Percentiles rank a stretch among this genome's conserved stretches.
Conservation (phyloP, 2,888 invertebrate species). For the Callinectes sapidus region DNA sequence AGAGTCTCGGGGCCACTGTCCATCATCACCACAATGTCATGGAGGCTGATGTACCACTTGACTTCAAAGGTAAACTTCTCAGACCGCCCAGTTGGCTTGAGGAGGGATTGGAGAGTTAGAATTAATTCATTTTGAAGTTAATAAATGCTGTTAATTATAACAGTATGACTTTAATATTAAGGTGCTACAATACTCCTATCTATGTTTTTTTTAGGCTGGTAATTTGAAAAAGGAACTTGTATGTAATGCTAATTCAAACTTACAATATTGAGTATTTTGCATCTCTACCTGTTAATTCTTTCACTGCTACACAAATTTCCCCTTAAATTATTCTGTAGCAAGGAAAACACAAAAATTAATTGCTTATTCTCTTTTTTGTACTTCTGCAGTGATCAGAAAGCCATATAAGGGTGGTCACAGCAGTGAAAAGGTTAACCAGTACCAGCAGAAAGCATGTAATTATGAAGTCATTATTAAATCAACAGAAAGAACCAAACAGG, state of each 20-base stretch:
- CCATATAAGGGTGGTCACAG: no score
- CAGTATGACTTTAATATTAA: neutral
- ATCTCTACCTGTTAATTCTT: no score
- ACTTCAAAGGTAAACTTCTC: slow-evolving; percentile 94
- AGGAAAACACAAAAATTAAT: no score
- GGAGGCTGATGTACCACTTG: slow-evolving; percentile 94
- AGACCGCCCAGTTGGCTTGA: slow-evolving; percentile 84
- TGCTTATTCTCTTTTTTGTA: no score
- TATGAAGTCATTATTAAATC: no score
- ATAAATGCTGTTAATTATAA: neutral
- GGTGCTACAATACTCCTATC: neutral
- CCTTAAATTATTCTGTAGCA: no score
- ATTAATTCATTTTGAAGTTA: neutral
- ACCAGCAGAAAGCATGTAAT: no score
- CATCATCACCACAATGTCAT: slow-evolving; percentile 86
- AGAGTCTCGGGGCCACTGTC: slow-evolving; percentile 75
- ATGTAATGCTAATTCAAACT: neutral
- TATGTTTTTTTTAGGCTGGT: neutral
- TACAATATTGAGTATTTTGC: no score
- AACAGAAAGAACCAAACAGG: neutral
- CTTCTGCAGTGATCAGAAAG: no score
- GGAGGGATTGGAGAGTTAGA: slow-evolving; percentile 62
- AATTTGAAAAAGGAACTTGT: neutral
- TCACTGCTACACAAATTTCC: no score
- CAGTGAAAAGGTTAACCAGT: no score